Evolutionary conservation across 2,888 invertebrate genomes (phyloP).

Genomic region (Dasypogon diadema): DNA sequence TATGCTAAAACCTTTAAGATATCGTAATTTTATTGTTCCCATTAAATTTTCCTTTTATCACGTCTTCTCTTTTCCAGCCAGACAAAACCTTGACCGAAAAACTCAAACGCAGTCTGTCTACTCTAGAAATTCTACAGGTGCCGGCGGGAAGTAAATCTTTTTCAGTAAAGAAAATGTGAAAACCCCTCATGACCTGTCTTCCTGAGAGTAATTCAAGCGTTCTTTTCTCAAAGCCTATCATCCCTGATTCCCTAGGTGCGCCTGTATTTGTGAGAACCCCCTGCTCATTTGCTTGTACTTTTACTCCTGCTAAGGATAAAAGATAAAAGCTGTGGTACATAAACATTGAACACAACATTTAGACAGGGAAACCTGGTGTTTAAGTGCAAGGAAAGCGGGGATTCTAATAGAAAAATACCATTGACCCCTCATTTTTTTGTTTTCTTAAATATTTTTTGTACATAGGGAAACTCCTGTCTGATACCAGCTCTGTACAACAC

Average conservation of each 20-base stretch:
- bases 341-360: not conserved
- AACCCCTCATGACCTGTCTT: not conserved
- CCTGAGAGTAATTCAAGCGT: not conserved
- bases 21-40: not conserved
- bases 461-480: not conserved
- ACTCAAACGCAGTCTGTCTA: constrained; percentile 25
- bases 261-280: not conserved
- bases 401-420: not conserved
- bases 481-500: not conserved
- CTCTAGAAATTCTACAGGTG: constrained; percentile 52
- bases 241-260: not conserved
- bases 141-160: constrained; percentile 50
- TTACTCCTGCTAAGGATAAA: not conserved
- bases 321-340: not conserved
- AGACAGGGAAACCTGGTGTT: not conserved
- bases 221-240: not conserved
- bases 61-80: constrained; percentile 22
- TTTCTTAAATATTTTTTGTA: not conserved
- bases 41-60: not conserved
- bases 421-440: not conserved
- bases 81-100: constrained; percentile 52
- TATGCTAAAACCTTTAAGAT: not conserved
- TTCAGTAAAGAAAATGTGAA: constrained; percentile 39
- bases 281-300: not conserved
- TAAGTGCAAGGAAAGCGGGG: too few relatives aligned